phyloP scores from a whole-genome alignment of 2,888 invertebrate genomes.

The Neelides folsomi region DNA sequence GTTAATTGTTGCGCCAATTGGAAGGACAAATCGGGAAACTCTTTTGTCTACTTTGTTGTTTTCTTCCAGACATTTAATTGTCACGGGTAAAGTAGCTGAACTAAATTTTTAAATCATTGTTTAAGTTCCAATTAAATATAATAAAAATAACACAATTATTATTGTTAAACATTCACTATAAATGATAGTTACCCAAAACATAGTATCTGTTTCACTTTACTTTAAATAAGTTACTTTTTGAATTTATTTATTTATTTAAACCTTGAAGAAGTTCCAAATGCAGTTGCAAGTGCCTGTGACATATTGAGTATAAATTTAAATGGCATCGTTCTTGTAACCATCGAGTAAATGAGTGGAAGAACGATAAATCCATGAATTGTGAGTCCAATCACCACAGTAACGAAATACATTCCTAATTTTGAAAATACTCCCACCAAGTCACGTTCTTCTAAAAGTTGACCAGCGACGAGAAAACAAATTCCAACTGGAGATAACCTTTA shows the following conservation, averaged over 20 bases:
- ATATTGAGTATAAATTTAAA: conserved; percentile 65
- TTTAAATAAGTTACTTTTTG: too few relatives aligned
- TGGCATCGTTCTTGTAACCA: conserved; percentile 68
- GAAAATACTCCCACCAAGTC: conserved; percentile 68
- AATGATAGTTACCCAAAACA: too few relatives aligned
- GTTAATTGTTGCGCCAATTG: conserved; percentile 28
- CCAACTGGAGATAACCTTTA: conserved; percentile 74
- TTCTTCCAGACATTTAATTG: conserved; percentile 22
- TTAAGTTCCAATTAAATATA: background rate
- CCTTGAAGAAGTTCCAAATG: conserved; percentile 91
- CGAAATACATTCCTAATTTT: conserved; percentile 80
- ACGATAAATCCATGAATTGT: conserved; percentile 82
- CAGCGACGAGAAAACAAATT: conserved; percentile 73
- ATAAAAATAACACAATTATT: too few relatives aligned
- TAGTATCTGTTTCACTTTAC: too few relatives aligned
- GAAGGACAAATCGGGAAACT: conserved; percentile 23
- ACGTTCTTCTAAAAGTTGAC: conserved; percentile 79
- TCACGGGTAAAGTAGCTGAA: conserved; percentile 23
- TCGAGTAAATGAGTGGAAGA: conserved; percentile 69
- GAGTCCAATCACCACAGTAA: conserved; percentile 77
- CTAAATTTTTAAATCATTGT: conserved; percentile 5
- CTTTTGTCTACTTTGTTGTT: conserved; percentile 21
- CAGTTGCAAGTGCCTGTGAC: conserved; percentile 86
- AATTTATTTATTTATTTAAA: conserved; percentile 34
- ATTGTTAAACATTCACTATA: too few relatives aligned